phyloP scores from a whole-genome alignment of 2,113 vertebrate genomes.

The Mobula birostris region DNA sequence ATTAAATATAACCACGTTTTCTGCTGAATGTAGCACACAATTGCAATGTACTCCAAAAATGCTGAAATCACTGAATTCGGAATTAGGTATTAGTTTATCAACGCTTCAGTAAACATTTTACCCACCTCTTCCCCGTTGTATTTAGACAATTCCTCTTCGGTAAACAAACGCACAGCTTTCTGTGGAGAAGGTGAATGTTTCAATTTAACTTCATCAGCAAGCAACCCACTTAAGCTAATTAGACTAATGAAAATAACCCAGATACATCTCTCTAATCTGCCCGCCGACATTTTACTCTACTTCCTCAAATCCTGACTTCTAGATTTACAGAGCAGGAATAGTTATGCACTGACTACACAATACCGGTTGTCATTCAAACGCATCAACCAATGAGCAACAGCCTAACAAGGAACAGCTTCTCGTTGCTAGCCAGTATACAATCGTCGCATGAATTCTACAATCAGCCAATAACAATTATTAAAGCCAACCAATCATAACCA shows the following conservation, averaged over 20 bases:
- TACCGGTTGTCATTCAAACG: not conserved
- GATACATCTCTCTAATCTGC: not conserved
- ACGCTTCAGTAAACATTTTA: not conserved
- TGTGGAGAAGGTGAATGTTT: conserved; percentile 43
- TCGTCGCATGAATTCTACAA: not conserved
- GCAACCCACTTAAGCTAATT: not conserved
- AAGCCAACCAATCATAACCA: not conserved
- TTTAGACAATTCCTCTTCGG: conserved; percentile 73
- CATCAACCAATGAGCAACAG: not conserved
- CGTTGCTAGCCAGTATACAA: not conserved
- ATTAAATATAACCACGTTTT: not conserved
- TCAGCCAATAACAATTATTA: not conserved
- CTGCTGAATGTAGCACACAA: not conserved
- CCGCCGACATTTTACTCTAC: not conserved
- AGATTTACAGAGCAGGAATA: not conserved
- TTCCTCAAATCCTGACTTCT: not conserved
- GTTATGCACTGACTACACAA: no score
- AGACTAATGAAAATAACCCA: conserved; percentile 16
- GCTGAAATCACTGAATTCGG: no score
- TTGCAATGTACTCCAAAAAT: not conserved
- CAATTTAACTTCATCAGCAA: conserved; percentile 44
- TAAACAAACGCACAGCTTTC: conserved; percentile 69
- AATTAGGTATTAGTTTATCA: not conserved
- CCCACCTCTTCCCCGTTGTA: conserved; percentile 74
- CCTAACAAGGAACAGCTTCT: not conserved